These are phyloP conservation scores for Perodicticus potto DNA, from an alignment of 2,797 vertebrate species.

Conservation along the genomic window DNA sequence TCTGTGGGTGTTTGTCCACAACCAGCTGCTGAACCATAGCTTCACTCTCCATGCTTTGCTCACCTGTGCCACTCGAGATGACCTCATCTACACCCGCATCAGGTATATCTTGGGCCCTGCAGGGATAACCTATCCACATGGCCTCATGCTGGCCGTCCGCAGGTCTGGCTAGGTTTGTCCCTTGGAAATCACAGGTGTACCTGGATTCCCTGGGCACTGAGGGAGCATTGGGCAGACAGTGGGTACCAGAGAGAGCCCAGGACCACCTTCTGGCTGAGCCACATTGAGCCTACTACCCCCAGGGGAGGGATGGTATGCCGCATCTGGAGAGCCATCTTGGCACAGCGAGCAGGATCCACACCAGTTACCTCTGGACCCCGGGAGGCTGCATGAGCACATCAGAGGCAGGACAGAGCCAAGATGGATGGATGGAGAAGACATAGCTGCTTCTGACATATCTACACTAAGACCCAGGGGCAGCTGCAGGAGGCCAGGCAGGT, in stretches of 20 bases:
- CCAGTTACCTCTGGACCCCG: background rate
- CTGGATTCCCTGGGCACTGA: background rate
- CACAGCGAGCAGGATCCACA: slow-evolving; percentile 44
- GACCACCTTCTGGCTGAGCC: background rate
- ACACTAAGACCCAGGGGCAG: background rate
- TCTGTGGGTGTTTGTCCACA: slow-evolving; percentile 22
- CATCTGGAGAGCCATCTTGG: slow-evolving; percentile 91
- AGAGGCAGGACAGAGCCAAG: background rate
- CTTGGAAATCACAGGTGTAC: slow-evolving; percentile 33
- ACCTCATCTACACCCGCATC: slow-evolving; percentile 92
- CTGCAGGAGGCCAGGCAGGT: background rate
- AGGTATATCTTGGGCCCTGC: slow-evolving; percentile 87
- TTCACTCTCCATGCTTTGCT: slow-evolving; percentile 93
- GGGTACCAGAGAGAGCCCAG: background rate
- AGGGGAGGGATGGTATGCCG: slow-evolving; percentile 93
- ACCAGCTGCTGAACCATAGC: slow-evolving; percentile 90
- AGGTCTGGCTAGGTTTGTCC: background rate
- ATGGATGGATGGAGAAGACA: background rate
- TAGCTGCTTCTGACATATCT: background rate
- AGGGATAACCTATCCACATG: background rate
- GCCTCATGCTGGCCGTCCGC: background rate
- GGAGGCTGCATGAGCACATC: slow-evolving; percentile 63
- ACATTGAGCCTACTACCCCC: slow-evolving; percentile 58
- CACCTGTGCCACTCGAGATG: slow-evolving; percentile 90
- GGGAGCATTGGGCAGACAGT: background rate